phyloP scores from a whole-genome alignment of 2,888 invertebrate species.

The Nomada ferruginata region DNA sequence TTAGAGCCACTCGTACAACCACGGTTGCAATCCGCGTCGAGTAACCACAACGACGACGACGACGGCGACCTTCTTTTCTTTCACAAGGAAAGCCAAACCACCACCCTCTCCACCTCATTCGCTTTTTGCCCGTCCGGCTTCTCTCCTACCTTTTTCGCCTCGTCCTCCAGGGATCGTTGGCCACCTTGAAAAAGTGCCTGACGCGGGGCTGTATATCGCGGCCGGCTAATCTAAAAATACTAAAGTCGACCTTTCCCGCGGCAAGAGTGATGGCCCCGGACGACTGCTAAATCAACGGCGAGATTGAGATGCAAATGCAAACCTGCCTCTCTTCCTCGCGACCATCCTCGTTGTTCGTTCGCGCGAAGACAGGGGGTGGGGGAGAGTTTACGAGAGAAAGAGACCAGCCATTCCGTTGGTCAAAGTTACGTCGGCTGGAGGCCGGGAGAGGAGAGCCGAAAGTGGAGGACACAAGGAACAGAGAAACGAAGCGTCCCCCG shows the following conservation, averaged over 20 bases:
- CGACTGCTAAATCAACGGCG: constrained; percentile 77
- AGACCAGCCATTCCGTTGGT: background rate
- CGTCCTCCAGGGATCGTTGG: constrained; percentile 41
- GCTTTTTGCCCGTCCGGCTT: constrained; percentile 22
- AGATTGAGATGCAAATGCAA: constrained; percentile 81
- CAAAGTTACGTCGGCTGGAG: constrained; percentile 5
- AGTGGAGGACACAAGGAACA: constrained; percentile 12
- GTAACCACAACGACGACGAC: constrained; percentile 21
- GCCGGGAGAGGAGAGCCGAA: constrained; percentile 8
- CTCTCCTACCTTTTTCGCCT: constrained; percentile 17
- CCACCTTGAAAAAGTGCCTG: constrained; percentile 69
- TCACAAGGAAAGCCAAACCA: constrained; percentile 19
- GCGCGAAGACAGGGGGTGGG: constrained; percentile 15
- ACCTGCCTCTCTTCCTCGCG: constrained; percentile 42
- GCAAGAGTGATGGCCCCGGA: constrained; percentile 72
- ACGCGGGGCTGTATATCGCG: constrained; percentile 68
- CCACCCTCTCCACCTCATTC: constrained; percentile 8
- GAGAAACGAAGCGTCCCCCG: background rate
- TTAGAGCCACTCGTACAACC: constrained; percentile 58
- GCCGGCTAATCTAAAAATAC: constrained; percentile 77
- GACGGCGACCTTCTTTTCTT: constrained; percentile 61
- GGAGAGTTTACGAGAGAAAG: constrained; percentile 52
- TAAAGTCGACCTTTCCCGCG: constrained; percentile 71
- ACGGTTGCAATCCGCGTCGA: constrained; percentile 27
- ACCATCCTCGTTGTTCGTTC: background rate